These are phyloP conservation scores for Lota lota DNA, from an alignment of 2,113 vertebrate genomes.

Conservation along the genomic window DNA sequence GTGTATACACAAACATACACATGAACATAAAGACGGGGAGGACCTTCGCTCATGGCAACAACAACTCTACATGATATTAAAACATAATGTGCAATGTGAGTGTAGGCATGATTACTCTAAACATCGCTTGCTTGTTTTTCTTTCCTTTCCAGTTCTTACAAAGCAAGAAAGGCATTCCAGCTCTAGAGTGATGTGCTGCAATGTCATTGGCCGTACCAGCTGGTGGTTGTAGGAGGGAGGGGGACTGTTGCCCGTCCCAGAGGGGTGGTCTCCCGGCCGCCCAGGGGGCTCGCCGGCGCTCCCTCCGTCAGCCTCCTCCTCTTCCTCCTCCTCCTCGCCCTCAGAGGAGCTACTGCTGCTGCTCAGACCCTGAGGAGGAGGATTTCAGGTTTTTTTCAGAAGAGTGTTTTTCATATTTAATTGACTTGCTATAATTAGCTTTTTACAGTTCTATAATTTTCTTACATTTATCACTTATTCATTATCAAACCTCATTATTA, in stretches of 20 bases:
- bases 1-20: too few species aligned
- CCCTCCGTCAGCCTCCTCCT: slow-evolving; percentile 83
- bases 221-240: slow-evolving; percentile 66
- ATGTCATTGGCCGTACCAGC: slow-evolving; percentile 42
- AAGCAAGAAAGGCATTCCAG: too few species aligned
- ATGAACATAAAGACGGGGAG: too few species aligned
- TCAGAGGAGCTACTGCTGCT: slow-evolving; percentile 93
- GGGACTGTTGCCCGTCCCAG: slow-evolving; percentile 76
- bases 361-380: slow-evolving; percentile 75
- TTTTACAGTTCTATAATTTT: too few species aligned
- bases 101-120: background rate
- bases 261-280: slow-evolving; percentile 69
- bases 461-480: too few species aligned
- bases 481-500: too few species aligned
- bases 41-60: too few species aligned
- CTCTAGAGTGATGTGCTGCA: too few species aligned
- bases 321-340: slow-evolving; percentile 90
- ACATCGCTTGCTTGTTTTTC: background rate
- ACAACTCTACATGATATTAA: too few species aligned
- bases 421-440: too few species aligned
- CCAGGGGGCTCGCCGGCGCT: slow-evolving; percentile 76
- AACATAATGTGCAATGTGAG: background rate
- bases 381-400: too few species aligned
- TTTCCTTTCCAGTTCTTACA: background rate
- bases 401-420: background rate